These are phyloP conservation scores for Leucophenga varia DNA, from an alignment of 1,140 invertebrate species.

Conservation along the genomic window DNA sequence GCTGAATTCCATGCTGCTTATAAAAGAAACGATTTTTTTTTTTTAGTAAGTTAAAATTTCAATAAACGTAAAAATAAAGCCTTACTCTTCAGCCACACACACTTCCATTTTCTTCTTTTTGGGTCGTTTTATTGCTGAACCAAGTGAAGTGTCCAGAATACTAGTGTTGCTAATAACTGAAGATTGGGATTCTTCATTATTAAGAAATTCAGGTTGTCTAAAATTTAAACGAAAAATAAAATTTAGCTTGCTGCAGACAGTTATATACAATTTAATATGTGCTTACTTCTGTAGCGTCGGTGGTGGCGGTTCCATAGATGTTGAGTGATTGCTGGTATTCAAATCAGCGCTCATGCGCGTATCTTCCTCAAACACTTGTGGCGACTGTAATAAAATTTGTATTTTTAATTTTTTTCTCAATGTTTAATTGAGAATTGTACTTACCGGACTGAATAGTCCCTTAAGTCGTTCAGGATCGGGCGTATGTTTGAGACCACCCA, in stretches of 20 bases:
- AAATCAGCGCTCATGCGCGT: conserved; percentile 83
- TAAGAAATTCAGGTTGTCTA: conserved; percentile 59
- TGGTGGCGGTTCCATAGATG: conserved; percentile 47
- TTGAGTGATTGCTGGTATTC: conserved; percentile 55
- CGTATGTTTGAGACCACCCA: conserved; percentile 47
- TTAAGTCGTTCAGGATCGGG: conserved; percentile 49
- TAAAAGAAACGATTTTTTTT: background rate
- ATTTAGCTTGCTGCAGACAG: conserved; percentile 20
- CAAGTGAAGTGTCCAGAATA: conserved; percentile 35
- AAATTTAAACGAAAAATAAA: conserved; percentile 16
- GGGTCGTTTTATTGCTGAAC: conserved; percentile 54
- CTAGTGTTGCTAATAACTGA: conserved; percentile 67
- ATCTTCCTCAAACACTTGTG: conserved; percentile 77
- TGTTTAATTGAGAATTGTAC: conserved; percentile 11
- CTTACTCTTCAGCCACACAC: conserved; percentile 66
- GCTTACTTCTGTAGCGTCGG: conserved; percentile 42
- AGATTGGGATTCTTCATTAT: conserved; percentile 77
- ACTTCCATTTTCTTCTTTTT: conserved; percentile 74
- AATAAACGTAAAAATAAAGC: background rate
- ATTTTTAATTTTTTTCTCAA: background rate
- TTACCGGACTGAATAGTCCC: conserved; percentile 51
- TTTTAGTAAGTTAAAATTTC: background rate
- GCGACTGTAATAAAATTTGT: conserved; percentile 34
- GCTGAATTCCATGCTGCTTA: conserved; percentile 66
- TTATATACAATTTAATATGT: conserved; percentile 60